Evolutionary conservation across 2,888 invertebrate species (phyloP), one percentile per base, ranked within the genome.

Genomic region (Xanthorhoe spadicearia): DNA sequence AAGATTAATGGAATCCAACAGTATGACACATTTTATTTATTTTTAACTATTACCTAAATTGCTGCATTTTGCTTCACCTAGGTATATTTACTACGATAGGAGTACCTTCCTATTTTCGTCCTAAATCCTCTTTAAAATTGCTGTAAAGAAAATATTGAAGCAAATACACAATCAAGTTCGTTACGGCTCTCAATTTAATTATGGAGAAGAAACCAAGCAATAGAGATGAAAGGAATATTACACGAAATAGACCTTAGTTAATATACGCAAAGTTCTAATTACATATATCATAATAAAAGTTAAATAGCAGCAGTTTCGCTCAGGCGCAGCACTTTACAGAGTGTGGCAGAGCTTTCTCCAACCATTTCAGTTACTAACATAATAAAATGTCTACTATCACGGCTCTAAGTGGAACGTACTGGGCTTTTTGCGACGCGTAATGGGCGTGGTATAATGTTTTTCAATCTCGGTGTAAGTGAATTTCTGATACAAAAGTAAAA

Each of bases 301-400:
- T 51, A 56, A 65, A 65, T 56, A 56, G 51, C 66, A 58, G 15
- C 50, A 54, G 53, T 51, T 63, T 62, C 35, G 46, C 51, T 55
- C 52, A 52, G 60, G 51, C 49, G n/a, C 54, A 32, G 64, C 55
- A 60, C 60, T 60, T 56, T 54, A 52, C 61, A 67, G 54, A 60
- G 55, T 51, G 51, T 50, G 51, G 60, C 63, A 56, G 56, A 67
- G 63, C 60, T 51, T 59, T 60, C 63, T 60, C 50, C 43, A 52
- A 55, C 55, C 51, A 65, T 65, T 65, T 46, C 56, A 60, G 63
- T 49, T 60, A 56, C 60, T 46, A 63, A 67, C 63, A 63, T 67
- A 60, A 63, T 63, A 67, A 67, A 67, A 67, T 63, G 54, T 66
- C 54, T 35, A 59, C 59, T 66, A 66, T 66, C 60, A 67, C 48